Base-by-base conservation (phyloP, 2,797 vertebrate species). In the Babyrousa celebensis region DNA sequence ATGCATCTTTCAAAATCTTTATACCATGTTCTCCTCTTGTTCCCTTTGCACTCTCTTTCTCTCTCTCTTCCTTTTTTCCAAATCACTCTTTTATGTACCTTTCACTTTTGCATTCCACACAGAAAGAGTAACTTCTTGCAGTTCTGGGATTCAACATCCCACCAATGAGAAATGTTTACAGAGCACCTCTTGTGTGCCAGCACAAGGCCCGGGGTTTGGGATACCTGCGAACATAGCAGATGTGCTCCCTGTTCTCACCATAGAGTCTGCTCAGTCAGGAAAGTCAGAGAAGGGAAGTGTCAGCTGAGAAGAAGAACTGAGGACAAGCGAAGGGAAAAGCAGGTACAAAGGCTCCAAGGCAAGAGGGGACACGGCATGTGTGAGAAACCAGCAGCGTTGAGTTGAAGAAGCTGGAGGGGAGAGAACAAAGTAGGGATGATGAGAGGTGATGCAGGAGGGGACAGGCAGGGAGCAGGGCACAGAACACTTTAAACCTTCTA, bases 1-100 rank as follows among this genome's bases (percentile, higher is more conserved):
- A 62, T 27, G 36, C 77, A 48, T 43, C 96, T 97, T 95, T 92
- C 70, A 85, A 87, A 95, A 95, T 94, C 54, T 8, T 92, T 96
- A 74, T 93, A 92, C 91, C 77, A 83, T 5, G 0, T 96, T 63
- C 68, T 79, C 79, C 48, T 91, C 90, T 85, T 20, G 71, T 40
- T 75, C 62, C 95, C 82, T 93, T 63, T 29, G 94, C 36, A 36
- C 36, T 36, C 36, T 36, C 82, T 95, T 88, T 91, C 94, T 32
- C 40, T 43, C 21, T 87, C 70, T 89, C 68, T 95, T 94, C 52
- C 90, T 93, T 86, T 86, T 94, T 32, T n/a, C 79, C 20, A 27
- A 54, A 65, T 94, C 87, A 91, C n/a, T 91, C 40, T 84, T 93
- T 85, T n/a, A 68, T 72, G 63, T 88, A 29, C 29, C 62, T 86